Evolutionary conservation across 1,140 invertebrate genomes (phyloP).

Genomic region (Gonioctena quinquepunctata): DNA sequence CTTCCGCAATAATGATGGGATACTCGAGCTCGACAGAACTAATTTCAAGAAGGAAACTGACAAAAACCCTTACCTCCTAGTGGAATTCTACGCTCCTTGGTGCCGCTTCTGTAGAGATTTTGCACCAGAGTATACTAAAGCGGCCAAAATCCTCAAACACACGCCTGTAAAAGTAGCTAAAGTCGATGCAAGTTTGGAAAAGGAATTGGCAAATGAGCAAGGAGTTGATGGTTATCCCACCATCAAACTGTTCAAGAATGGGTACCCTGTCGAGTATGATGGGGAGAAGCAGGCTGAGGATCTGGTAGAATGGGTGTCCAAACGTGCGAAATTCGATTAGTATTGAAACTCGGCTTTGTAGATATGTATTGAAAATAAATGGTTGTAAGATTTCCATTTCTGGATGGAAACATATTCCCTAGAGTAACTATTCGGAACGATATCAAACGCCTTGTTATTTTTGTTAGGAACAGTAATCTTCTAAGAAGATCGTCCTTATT

Average conservation of each 20-base stretch:
- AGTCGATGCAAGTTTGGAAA: not conserved
- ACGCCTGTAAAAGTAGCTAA: not conserved
- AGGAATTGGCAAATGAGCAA: not conserved
- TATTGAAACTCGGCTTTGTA: too few species aligned
- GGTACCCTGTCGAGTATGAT: not conserved
- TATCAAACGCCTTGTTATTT: too few species aligned
- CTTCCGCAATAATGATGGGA: not conserved
- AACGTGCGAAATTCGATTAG: not conserved
- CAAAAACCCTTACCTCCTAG: conserved; percentile 3
- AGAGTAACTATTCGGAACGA: too few species aligned
- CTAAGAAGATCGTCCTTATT: too few species aligned
- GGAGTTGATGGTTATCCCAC: not conserved
- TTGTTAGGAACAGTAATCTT: too few species aligned
- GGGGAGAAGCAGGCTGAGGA: not conserved
- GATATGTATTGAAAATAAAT: too few species aligned
- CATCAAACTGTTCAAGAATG: conserved; percentile 1
- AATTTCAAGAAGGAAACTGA: not conserved
- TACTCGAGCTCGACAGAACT: not conserved
- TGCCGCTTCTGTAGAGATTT: conserved; percentile 8
- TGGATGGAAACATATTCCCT: too few species aligned
- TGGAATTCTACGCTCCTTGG: conserved; percentile 10
- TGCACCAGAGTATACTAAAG: not conserved
- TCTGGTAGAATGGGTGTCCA: conserved; percentile 4
- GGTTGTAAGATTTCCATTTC: too few species aligned
- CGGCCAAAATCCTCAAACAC: not conserved